Conservation (phyloP, 1,140 invertebrate species). For the Propsilocerus akamusi region DNA sequence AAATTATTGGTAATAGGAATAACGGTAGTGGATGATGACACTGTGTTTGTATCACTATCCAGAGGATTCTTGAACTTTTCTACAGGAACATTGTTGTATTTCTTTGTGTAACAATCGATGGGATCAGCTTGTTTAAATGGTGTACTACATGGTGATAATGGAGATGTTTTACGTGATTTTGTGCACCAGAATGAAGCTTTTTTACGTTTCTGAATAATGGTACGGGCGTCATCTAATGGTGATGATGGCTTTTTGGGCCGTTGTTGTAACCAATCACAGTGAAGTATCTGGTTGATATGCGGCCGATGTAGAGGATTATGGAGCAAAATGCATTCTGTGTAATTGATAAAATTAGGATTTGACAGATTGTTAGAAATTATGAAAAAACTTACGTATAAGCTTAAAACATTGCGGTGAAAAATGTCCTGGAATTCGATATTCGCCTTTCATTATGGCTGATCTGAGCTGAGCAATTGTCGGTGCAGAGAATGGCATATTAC, state of each 20-base stretch:
- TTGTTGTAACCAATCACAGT: conserved; percentile 23
- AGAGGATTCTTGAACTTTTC: conserved; percentile 22
- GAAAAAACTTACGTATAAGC: conserved; percentile 23
- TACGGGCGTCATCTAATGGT: conserved; percentile 18
- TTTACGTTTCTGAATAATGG: conserved; percentile 18
- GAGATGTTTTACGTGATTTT: conserved; percentile 21
- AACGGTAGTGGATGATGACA: conserved; percentile 11
- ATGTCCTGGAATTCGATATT: conserved; percentile 32
- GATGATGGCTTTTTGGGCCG: conserved; percentile 20
- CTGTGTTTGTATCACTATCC: conserved; percentile 10
- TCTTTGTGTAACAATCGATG: conserved; percentile 21
- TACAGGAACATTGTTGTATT: conserved; percentile 19
- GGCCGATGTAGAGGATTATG: conserved; percentile 24
- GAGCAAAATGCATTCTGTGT: conserved; percentile 24
- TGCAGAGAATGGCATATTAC: conserved; percentile 57
- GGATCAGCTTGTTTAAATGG: conserved; percentile 20
- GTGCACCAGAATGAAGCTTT: conserved; percentile 22
- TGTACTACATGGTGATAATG: conserved; percentile 23
- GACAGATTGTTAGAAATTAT: neutral
- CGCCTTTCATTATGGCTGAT: conserved; percentile 43
- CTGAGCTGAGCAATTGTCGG: conserved; percentile 42
- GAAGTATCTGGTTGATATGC: conserved; percentile 24
- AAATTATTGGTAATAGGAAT: conserved; percentile 9
- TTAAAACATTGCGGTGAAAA: conserved; percentile 26
- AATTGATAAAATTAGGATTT: conserved; percentile 5